Evolutionary conservation across 2,113 vertebrate genomes (phyloP).

Genomic region (Elaphurus davidianus): DNA sequence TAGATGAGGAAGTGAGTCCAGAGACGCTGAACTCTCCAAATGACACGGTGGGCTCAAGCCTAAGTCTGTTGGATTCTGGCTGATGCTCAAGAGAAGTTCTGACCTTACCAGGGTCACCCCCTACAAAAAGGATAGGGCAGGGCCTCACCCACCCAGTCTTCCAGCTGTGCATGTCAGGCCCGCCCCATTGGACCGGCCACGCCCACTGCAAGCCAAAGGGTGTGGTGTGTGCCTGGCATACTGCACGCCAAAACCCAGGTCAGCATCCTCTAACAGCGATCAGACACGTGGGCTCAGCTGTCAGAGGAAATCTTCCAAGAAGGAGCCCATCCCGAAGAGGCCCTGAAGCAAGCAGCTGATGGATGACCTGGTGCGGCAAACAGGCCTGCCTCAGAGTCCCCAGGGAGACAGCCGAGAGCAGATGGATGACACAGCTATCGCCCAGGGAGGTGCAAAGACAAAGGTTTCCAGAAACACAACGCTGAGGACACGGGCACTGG

Average conservation of each 20-base stretch:
- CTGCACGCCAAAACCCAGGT: neutral
- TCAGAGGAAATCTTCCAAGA: neutral
- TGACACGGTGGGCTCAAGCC: neutral
- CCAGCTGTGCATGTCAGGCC: neutral
- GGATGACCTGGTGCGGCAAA: neutral
- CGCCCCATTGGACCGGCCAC: neutral
- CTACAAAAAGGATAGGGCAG: neutral
- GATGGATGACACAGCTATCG: neutral
- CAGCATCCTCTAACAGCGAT: neutral
- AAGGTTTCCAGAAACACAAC: neutral
- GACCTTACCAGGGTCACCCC: neutral
- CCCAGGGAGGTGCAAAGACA: neutral
- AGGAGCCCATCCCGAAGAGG: neutral
- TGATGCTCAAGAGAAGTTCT: neutral
- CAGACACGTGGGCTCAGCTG: neutral
- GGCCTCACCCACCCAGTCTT: constrained; percentile 4
- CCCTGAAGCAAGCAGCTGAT: neutral
- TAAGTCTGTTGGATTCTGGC: neutral
- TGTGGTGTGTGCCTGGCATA: neutral
- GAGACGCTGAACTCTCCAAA: neutral
- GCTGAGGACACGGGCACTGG: neutral
- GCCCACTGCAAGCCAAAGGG: neutral
- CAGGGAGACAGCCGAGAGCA: neutral
- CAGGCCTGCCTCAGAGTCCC: neutral
- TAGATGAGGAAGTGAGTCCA: neutral